Evolutionary conservation across 2,888 invertebrate species (phyloP).

Genomic region (Stenichneumon culpator): DNA sequence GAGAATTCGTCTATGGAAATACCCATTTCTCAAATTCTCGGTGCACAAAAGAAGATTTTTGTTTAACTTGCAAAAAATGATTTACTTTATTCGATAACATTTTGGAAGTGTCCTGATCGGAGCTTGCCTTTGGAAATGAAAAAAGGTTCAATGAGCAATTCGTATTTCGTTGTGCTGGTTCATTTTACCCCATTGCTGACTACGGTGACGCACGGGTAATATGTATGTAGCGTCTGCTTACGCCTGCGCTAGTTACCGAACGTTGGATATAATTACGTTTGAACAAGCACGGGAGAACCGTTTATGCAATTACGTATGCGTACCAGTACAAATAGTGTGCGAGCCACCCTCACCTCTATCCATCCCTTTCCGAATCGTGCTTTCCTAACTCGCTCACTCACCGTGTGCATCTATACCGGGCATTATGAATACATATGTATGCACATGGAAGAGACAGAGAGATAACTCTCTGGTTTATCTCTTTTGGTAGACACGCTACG

Average conservation of each 20-base stretch:
- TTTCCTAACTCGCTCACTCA: constrained; percentile 10
- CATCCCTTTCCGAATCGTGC: constrained; percentile 16
- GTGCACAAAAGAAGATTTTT: too few species aligned
- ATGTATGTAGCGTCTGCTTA: constrained; percentile 53
- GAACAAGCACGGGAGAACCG: constrained; percentile 67
- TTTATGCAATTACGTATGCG: constrained; percentile 70
- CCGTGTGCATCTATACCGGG: constrained; percentile 1
- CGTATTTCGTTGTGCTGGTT: background rate
- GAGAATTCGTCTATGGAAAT: background rate
- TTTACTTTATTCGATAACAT: background rate
- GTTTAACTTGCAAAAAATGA: background rate
- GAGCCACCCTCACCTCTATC: constrained; percentile 40
- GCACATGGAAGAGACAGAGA: constrained; percentile 3
- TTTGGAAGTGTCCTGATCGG: background rate
- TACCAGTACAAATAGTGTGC: constrained; percentile 66
- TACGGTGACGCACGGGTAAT: background rate
- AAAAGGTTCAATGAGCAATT: background rate
- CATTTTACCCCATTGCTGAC: constrained; percentile 16
- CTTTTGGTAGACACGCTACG: constrained; percentile 8
- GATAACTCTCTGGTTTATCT: constrained; percentile 19
- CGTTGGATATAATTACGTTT: constrained; percentile 69
- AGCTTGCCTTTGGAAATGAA: background rate
- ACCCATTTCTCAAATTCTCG: background rate
- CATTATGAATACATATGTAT: background rate
- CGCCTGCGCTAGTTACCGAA: constrained; percentile 67